Percentiles rank a stretch among this genome's conserved stretches.
Evolutionary conservation across 2,113 vertebrate genomes (phyloP).

Genomic region (Paracanthobrama guichenoti): DNA sequence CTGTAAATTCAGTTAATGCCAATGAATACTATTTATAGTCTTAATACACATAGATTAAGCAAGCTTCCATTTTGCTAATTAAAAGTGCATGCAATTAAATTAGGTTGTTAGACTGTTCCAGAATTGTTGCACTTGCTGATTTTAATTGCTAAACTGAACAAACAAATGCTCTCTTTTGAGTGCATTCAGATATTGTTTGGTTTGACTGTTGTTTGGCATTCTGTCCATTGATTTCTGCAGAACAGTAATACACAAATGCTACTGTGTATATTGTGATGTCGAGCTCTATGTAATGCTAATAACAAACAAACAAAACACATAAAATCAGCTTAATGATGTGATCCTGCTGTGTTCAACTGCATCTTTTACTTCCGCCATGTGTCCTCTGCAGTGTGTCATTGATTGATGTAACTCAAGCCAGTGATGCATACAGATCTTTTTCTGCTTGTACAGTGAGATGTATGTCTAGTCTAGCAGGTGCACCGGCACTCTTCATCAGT

Average conservation of each 20-base stretch:
- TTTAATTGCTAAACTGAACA: background rate
- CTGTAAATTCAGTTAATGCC: background rate
- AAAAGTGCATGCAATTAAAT: background rate
- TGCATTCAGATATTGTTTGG: background rate
- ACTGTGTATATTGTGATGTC: background rate
- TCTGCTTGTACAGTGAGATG: conserved; percentile 7
- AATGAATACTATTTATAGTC: background rate
- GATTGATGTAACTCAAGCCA: conserved; percentile 3
- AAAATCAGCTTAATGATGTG: background rate
- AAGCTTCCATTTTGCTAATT: conserved; percentile 1
- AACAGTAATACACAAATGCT: background rate
- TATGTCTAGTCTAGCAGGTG: conserved; percentile 21
- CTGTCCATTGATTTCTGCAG: background rate
- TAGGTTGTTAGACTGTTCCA: background rate
- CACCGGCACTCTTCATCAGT: background rate
- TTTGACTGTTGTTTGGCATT: background rate
- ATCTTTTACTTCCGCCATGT: background rate
- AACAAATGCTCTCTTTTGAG: conserved; percentile 1
- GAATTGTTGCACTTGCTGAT: background rate
- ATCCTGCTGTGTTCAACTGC: background rate
- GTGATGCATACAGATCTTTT: background rate
- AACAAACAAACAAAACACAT: background rate
- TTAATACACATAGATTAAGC: background rate
- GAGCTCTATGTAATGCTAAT: background rate
- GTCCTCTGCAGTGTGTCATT: background rate